phyloP scores from a whole-genome alignment of 2,113 vertebrate genomes.

The Grantiella picta region DNA sequence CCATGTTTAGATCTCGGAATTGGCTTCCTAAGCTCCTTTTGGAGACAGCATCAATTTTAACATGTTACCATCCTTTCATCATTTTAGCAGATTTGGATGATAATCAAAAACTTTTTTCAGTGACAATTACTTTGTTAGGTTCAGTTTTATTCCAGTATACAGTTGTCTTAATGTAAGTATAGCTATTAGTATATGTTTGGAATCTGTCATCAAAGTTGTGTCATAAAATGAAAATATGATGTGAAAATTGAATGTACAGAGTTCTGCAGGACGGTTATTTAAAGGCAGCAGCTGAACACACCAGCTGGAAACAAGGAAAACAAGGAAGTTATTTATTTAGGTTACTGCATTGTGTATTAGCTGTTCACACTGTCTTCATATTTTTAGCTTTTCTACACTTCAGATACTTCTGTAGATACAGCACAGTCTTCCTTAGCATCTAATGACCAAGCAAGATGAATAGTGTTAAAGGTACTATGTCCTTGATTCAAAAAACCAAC shows the following conservation, averaged over 20 bases:
- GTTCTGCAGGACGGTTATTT: not conserved
- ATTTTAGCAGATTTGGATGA: not conserved
- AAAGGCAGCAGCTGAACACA: not conserved
- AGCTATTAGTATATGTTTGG: not conserved
- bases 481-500: not conserved
- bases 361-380: not conserved
- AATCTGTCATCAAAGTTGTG: not conserved
- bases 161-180: not conserved
- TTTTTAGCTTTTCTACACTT: not conserved
- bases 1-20: not conserved
- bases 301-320: not conserved
- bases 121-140: not conserved
- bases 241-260: not conserved
- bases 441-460: not conserved
- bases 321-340: not conserved
- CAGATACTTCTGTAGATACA: not conserved
- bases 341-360: not conserved
- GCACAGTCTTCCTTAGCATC: not conserved
- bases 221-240: not conserved
- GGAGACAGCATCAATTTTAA: not conserved
- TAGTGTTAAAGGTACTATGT: not conserved
- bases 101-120: not conserved
- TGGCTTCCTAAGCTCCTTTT: not conserved
- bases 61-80: not conserved
- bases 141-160: not conserved